Evolutionary conservation across 64 coral and sea anemone genomes (phyloP).

Genomic region (Stichodactyla helianthus): DNA sequence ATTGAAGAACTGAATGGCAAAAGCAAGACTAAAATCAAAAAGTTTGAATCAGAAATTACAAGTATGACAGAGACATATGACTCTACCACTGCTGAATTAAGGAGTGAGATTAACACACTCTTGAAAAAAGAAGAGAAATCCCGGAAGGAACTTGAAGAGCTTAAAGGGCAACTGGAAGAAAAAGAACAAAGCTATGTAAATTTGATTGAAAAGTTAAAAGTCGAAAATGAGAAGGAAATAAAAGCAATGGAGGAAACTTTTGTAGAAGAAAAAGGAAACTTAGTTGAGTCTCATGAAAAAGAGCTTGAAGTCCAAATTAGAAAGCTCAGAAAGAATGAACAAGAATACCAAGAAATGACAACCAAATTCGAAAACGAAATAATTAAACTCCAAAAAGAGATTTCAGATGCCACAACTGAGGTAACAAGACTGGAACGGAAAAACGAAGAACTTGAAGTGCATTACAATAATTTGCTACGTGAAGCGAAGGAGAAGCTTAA

Average conservation of each 20-base stretch:
- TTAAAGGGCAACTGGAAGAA: not conserved
- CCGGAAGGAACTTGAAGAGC: not conserved
- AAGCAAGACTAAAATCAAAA: not conserved
- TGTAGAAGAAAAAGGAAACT: not conserved
- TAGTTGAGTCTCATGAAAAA: not conserved
- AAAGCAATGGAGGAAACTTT: not conserved
- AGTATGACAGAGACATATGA: not conserved
- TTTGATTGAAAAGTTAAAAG: not conserved
- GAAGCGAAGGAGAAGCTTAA: not conserved
- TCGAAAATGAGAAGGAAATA: not conserved
- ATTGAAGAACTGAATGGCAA: not conserved
- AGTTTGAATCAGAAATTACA: not conserved
- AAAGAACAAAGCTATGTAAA: not conserved
- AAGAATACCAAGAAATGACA: not conserved
- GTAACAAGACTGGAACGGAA: not conserved
- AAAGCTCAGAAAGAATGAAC: not conserved
- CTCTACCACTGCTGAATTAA: not conserved
- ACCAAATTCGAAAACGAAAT: not conserved
- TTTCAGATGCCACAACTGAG: not conserved
- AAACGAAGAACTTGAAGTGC: not conserved
- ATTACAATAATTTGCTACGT: not conserved
- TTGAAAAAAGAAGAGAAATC: not conserved
- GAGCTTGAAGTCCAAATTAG: not conserved
- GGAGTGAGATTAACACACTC: not conserved
- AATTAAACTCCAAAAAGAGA: not conserved